Evolutionary conservation across 2,888 invertebrate genomes (phyloP), one percentile per base, ranked within the genome.

Genomic region (Hipparchia semele): DNA sequence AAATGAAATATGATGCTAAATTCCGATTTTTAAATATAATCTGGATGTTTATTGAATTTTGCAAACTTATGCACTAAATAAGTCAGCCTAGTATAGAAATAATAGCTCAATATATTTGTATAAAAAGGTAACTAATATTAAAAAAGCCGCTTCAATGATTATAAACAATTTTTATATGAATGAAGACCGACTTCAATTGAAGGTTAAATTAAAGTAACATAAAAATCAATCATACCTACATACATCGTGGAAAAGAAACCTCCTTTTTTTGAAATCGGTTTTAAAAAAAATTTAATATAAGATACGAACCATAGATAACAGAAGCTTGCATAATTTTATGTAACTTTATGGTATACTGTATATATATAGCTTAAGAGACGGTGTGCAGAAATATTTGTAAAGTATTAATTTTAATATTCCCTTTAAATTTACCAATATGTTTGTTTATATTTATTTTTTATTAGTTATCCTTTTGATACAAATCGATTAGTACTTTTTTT

Each of bases 71-170:
- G 70, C 75, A 73, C 73, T 62, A 73, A 66, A 70, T 71, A 68
- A 68, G 64, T 13, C 71, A 66, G 71, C 33, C 7, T 72, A 60
- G 61, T 61, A n/a, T 51, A n/a, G 49, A 33, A 60, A 70, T 73
- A 60, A 70, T 73, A 69, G 73, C 69, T 69, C 72, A 72, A 72
- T 64, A 51, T 69, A 61, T 69, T 61, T 69, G 61, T 69, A 61
- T 69, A 33, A 59, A 68, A 23, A 49, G 12, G 45, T 13, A 61
- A 51, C 49, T 33, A 68, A 51, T 39, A n/a, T 61, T 61, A 51
- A 51, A 51, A 61, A 46, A 69, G 53, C 53, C 60, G 61, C 61
- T 69, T 69, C 61, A 61, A 69, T 69, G 61, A 61, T 69, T 51
- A 53, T 53, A 64, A 49, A 64, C 53, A 65, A 39, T 7, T 65